Conservation (phyloP, 2,797 vertebrate species). For the Astyanax mexicanus region DNA sequence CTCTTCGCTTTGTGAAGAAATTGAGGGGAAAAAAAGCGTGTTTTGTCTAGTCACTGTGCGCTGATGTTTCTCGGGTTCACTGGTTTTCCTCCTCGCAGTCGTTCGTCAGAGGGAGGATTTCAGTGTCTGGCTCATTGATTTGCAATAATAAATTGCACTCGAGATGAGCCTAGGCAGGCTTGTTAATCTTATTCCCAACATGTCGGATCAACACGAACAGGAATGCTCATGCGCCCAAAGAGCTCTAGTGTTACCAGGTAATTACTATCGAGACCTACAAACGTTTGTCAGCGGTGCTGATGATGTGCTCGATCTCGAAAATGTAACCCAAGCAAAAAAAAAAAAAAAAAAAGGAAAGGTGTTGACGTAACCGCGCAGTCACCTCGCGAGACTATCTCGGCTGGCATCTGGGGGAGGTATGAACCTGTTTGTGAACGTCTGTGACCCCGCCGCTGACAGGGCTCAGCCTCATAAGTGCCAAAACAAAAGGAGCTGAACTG, state of each 20-base stretch:
- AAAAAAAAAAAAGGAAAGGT: too few species aligned
- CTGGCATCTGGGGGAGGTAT: slow-evolving; percentile 16
- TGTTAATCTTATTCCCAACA: background rate
- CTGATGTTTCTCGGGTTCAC: background rate
- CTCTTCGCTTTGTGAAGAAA: background rate
- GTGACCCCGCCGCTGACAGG: slow-evolving; percentile 14
- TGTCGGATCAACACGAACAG: background rate
- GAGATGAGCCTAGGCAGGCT: background rate
- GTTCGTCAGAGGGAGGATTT: background rate
- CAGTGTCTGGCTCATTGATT: background rate
- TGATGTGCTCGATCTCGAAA: slow-evolving; percentile 11
- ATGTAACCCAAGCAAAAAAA: background rate
- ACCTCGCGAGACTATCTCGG: slow-evolving; percentile 31
- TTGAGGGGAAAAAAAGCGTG: background rate
- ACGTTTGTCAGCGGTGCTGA: slow-evolving; percentile 14
- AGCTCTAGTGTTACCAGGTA: background rate
- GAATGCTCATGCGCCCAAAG: background rate
- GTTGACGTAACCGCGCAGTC: slow-evolving; percentile 36
- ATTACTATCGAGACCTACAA: background rate
- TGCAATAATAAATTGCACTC: background rate
- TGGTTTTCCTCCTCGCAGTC: background rate
- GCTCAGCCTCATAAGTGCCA: slow-evolving; percentile 25
- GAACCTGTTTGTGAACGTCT: slow-evolving; percentile 33
- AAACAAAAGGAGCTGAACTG: slow-evolving; percentile 32
- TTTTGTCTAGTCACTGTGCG: background rate